Percentiles rank a stretch among this genome's conserved stretches.
phyloP scores from a whole-genome alignment of 1,140 invertebrate species.

The Drosophila rufa region DNA sequence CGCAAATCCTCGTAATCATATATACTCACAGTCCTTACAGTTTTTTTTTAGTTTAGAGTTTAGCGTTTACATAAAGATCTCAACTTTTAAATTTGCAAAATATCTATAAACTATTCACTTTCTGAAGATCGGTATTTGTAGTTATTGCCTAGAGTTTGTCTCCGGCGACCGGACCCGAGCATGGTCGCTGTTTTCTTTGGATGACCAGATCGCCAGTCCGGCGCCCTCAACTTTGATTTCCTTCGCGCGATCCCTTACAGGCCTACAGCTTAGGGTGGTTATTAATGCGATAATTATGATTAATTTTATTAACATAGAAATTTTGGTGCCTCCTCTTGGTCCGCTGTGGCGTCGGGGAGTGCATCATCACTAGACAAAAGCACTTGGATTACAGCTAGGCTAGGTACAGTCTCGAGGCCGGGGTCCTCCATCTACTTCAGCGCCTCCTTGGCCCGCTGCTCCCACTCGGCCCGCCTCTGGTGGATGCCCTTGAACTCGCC shows the following conservation, averaged over 20 bases:
- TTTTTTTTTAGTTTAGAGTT: conserved; percentile 4
- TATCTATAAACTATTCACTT: conserved; percentile 30
- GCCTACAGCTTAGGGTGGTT: conserved; percentile 16
- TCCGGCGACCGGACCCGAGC: conserved; percentile 14
- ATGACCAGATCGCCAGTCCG: conserved; percentile 21
- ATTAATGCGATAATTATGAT: conserved; percentile 16
- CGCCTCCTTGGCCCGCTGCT: conserved; percentile 89
- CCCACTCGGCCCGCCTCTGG: conserved; percentile 91
- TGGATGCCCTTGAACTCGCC: conserved; percentile 89
- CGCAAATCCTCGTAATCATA: conserved; percentile 5
- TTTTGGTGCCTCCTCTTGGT: conserved; percentile 27
- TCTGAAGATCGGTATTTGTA: conserved; percentile 44
- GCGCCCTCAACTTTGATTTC: conserved; percentile 28
- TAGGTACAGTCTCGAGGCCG: conserved; percentile 35
- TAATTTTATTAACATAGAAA: conserved; percentile 37
- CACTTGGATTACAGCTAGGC: conserved; percentile 40
- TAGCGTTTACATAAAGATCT: conserved; percentile 23
- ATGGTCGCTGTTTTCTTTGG: conserved; percentile 32
- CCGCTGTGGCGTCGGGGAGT: conserved; percentile 1
- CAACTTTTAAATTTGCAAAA: conserved; percentile 25
- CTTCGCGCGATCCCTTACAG: conserved; percentile 15
- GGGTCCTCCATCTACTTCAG: conserved; percentile 74
- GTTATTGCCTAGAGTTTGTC: conserved; percentile 28
- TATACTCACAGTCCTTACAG: conserved; percentile 38
- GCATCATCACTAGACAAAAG: conserved; percentile 44